These are phyloP conservation scores for Melanotaenia trifasciata DNA, from an alignment of 2,797 vertebrate species.

Conservation along the genomic window DNA sequence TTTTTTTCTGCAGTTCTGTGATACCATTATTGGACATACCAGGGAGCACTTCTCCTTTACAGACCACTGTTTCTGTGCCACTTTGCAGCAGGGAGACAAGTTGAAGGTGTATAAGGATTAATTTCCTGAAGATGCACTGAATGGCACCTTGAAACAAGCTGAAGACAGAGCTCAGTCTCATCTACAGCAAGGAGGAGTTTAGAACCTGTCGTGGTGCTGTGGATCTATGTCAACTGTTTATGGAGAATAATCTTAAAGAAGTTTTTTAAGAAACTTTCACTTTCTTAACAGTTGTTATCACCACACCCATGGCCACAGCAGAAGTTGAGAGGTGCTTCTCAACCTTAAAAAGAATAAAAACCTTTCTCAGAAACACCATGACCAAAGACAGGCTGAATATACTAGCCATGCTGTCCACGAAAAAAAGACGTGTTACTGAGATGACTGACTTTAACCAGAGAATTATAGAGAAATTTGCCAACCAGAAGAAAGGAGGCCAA, in stretches of 20 bases:
- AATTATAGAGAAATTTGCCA: too few relatives aligned
- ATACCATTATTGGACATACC: too few relatives aligned
- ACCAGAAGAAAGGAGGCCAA: neutral
- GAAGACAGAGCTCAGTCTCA: neutral
- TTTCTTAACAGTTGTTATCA: neutral
- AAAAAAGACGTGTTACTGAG: neutral
- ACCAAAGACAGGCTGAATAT: neutral
- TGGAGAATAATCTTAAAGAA: too few relatives aligned
- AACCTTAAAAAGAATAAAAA: neutral
- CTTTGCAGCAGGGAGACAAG: too few relatives aligned
- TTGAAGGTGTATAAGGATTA: neutral
- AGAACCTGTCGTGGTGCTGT: conserved; percentile 30
- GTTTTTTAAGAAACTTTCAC: neutral
- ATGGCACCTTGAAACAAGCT: neutral
- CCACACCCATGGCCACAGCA: neutral
- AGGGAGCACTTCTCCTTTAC: too few relatives aligned
- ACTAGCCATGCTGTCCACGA: neutral
- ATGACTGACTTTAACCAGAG: neutral
- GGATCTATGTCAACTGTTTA: neutral
- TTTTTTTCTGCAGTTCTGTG: too few relatives aligned
- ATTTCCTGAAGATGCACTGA: neutral
- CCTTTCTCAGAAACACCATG: neutral
- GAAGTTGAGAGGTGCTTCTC: conserved; percentile 6
- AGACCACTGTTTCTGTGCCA: too few relatives aligned
- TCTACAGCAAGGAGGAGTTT: neutral